Evolutionary conservation across 2,797 vertebrate genomes (phyloP).

Genomic region (Enteromius fasciolatus): DNA sequence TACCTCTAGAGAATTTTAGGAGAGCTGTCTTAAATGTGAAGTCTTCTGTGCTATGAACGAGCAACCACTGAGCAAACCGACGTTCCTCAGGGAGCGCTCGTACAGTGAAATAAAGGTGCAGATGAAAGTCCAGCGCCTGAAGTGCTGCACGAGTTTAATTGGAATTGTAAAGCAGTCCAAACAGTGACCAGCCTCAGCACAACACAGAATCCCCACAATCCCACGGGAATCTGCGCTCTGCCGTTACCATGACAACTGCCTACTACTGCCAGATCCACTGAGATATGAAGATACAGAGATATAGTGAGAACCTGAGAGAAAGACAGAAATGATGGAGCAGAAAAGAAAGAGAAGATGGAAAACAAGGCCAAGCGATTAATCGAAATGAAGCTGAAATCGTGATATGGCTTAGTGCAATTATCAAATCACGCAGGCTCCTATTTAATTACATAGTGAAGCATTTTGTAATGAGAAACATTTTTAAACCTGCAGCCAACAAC

Average conservation of each 20-base stretch:
- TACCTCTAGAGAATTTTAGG: not conserved
- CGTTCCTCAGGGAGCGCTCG: not conserved
- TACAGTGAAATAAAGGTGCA: conserved; percentile 27
- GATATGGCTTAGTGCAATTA: not conserved
- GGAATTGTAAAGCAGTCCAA: conserved; percentile 60
- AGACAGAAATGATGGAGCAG: conserved; percentile 46
- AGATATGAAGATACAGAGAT: conserved; percentile 76
- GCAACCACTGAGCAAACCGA: not conserved
- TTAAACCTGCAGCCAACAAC: not conserved
- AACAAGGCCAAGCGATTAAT: conserved; percentile 4
- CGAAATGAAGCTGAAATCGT: not conserved
- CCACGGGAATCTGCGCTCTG: conserved; percentile 77
- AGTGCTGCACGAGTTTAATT: conserved; percentile 49
- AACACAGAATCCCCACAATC: conserved; percentile 81
- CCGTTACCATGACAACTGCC: conserved; percentile 84
- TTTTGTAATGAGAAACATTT: not conserved
- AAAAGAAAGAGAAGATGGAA: conserved; percentile 49
- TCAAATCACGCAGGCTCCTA: not conserved
- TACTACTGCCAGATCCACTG: conserved; percentile 80
- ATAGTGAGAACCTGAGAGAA: conserved; percentile 51
- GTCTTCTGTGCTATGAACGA: not conserved
- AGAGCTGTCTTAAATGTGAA: not conserved
- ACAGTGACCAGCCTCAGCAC: conserved; percentile 72
- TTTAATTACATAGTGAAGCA: conserved; percentile 3
- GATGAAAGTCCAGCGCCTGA: conserved; percentile 30